Evolutionary conservation across 2,113 vertebrate genomes (phyloP).

Genomic region (Centrocercus urophasianus): DNA sequence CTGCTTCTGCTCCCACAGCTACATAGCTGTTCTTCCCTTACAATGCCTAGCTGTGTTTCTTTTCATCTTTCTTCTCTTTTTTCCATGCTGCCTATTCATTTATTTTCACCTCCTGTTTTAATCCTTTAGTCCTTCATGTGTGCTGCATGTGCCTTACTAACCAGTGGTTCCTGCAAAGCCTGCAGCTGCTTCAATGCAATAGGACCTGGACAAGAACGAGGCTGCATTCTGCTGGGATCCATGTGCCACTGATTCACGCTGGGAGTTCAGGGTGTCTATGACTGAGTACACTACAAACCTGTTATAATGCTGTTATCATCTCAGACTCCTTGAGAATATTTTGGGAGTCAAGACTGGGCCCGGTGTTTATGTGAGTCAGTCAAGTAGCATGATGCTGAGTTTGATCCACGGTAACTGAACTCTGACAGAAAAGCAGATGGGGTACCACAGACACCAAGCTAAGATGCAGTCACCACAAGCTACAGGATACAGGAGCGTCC

Average conservation of each 20-base stretch:
- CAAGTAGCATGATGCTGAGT: rapidly evolving
- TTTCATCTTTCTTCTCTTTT: slow-evolving; percentile 29
- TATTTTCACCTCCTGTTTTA: slow-evolving; percentile 31
- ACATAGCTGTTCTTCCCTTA: background rate
- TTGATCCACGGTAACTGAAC: background rate
- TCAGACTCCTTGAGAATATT: background rate
- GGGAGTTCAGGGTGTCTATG: background rate
- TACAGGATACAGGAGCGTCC: background rate
- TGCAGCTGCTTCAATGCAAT: slow-evolving; percentile 2
- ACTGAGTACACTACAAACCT: background rate
- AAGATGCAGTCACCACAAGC: background rate
- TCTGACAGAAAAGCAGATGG: background rate
- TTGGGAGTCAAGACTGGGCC: background rate
- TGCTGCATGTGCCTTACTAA: slow-evolving; percentile 17
- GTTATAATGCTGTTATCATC: background rate
- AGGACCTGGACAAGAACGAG: background rate
- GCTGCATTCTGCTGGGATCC: background rate
- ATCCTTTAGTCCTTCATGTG: slow-evolving; percentile 45
- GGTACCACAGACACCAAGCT: background rate
- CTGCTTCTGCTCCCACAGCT: background rate
- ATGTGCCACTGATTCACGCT: background rate
- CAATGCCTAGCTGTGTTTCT: background rate
- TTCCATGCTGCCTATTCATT: slow-evolving; percentile 27
- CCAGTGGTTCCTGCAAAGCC: background rate
- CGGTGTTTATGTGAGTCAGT: background rate